Conservation (phyloP, 2,888 invertebrate genomes). For the Yponomeuta sedellus region DNA sequence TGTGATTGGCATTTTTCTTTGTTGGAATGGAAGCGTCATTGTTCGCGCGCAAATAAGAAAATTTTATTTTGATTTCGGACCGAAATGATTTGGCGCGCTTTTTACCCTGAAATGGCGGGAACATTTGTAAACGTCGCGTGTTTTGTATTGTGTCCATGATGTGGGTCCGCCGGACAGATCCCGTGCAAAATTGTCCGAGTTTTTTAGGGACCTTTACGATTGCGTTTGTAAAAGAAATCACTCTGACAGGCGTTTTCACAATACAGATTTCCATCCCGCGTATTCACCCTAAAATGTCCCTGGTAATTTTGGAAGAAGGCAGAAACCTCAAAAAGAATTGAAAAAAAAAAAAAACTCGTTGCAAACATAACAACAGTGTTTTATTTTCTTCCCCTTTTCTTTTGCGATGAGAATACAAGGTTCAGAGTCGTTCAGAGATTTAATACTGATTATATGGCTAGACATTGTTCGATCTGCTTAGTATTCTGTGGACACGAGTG, state of each 20-base stretch:
- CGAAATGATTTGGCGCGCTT: constrained; percentile 44
- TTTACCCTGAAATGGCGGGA: constrained; percentile 48
- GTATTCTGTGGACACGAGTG: constrained; percentile 65
- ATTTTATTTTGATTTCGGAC: constrained; percentile 53
- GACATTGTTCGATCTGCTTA: constrained; percentile 37
- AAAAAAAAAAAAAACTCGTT: background rate
- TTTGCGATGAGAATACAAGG: constrained; percentile 15
- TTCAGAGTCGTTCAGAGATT: constrained; percentile 17
- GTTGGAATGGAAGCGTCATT: background rate
- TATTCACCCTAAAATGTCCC: background rate
- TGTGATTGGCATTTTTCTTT: background rate
- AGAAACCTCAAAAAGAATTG: background rate
- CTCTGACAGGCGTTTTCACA: constrained; percentile 47
- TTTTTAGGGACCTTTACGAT: constrained; percentile 56
- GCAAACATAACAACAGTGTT: background rate
- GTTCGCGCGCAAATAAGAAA: constrained; percentile 24
- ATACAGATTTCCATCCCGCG: background rate
- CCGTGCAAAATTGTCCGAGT: constrained; percentile 47
- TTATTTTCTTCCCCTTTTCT: constrained; percentile 14
- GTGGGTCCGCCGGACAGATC: constrained; percentile 53
- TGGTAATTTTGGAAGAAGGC: too few species aligned
- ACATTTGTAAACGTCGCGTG: constrained; percentile 34
- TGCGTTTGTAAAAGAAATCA: constrained; percentile 59
- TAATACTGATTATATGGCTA: constrained; percentile 21
- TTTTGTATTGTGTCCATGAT: constrained; percentile 58